phyloP scores from a whole-genome alignment of 1,140 invertebrate species.

The Pseudachorutes palmiensis region DNA sequence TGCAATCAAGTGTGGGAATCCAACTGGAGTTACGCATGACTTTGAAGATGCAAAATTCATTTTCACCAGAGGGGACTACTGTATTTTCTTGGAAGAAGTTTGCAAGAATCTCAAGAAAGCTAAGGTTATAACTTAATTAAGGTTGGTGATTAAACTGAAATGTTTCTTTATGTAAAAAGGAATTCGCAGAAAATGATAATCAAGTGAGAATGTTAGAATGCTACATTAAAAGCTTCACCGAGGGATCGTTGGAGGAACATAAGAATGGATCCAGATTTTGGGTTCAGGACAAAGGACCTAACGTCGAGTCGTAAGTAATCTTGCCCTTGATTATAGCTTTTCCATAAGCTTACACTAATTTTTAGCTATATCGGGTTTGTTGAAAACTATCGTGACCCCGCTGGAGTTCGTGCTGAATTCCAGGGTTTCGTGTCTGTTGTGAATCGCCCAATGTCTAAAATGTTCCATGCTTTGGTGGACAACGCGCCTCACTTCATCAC shows the following conservation, averaged over 20 bases:
- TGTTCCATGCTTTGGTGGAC: constrained; percentile 71
- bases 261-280: constrained; percentile 82
- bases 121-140: constrained; percentile 43
- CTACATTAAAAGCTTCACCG: constrained; percentile 74
- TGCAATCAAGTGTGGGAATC: constrained; percentile 53
- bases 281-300: constrained; percentile 87
- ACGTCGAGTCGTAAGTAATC: constrained; percentile 65
- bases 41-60: constrained; percentile 63
- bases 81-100: constrained; percentile 59
- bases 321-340: no score
- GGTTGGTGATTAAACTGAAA: not conserved
- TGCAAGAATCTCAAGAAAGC: constrained; percentile 63
- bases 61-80: constrained; percentile 80
- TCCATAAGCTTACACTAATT: constrained; percentile 29
- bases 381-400: constrained; percentile 88
- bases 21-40: constrained; percentile 51
- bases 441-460: constrained; percentile 87
- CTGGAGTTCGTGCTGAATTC: constrained; percentile 85
- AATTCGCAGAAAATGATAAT: constrained; percentile 67
- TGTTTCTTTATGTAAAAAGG: constrained; percentile 38
- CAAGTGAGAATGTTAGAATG: constrained; percentile 77
- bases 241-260: constrained; percentile 77
- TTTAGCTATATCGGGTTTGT: constrained; percentile 86
- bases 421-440: constrained; percentile 95
- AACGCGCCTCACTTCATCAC: constrained; percentile 71